phyloP scores from a whole-genome alignment of 2,888 invertebrate species.

The Phanerotoma sp. region DNA sequence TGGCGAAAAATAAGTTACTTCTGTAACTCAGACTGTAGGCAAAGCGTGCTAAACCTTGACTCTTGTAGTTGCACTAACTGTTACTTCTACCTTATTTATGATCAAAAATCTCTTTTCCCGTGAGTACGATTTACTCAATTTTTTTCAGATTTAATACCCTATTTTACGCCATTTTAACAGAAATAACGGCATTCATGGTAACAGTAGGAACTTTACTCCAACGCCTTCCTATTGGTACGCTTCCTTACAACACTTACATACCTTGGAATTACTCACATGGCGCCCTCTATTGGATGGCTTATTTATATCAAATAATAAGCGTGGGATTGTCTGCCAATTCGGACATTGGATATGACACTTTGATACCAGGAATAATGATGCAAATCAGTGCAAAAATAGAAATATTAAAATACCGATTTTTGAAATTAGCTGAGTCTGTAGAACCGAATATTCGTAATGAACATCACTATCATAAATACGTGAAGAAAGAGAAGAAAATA shows the following conservation, averaged over 20 bases:
- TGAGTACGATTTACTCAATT: no score
- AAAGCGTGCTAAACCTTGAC: no score
- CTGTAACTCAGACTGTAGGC: no score
- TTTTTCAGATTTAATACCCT: slow-evolving; percentile 19
- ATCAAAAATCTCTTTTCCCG: no score
- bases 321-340: slow-evolving; percentile 17
- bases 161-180: slow-evolving; percentile 17
- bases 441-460: background rate
- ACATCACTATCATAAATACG: background rate
- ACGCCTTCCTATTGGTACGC: slow-evolving; percentile 10
- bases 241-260: slow-evolving; percentile 17
- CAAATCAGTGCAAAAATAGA: slow-evolving; percentile 18
- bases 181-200: slow-evolving; percentile 17
- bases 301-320: slow-evolving; percentile 17
- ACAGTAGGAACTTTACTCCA: slow-evolving; percentile 13
- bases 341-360: slow-evolving; percentile 18
- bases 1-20: no score
- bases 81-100: no score
- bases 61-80: no score
- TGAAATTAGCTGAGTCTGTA: slow-evolving; percentile 1
- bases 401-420: slow-evolving; percentile 17
- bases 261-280: slow-evolving; percentile 19
- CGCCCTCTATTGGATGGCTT: slow-evolving; percentile 15
- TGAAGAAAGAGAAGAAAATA: slow-evolving; percentile 4
- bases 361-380: slow-evolving; percentile 19